Evolutionary conservation across 2,797 vertebrate species (phyloP), one percentile per base, ranked within the genome.

Genomic region (Anolis apletophallus): DNA sequence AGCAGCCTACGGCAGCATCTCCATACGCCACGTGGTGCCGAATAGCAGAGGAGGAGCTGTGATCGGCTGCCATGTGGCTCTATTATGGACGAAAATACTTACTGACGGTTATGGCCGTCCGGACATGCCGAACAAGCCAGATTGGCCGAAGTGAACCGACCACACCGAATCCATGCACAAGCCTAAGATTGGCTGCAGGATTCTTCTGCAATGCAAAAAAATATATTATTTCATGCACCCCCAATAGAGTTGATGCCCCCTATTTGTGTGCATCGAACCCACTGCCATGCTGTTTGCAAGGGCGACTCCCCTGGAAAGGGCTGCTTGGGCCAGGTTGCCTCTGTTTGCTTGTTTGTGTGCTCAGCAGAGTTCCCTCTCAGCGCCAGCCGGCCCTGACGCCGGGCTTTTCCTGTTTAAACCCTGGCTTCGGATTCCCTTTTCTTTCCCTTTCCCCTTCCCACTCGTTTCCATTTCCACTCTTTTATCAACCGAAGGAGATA

Each of bases 371-470:
- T 87, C 96, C 96, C 97, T 93, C 94, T 98, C 98, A 98, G 98
- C 98, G 98, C 96, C 97, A 95, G 97, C 96, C 96, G 95, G 95
- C 96, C 96, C 98, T 97, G 98, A 98, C 98, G 98, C 98, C 98
- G 97, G 95, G 95, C 97, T 98, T 97, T 99, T 99, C 98, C 98
- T 99, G 98, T 99, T 98, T 98, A 97, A 98, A 98, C 98, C 96
- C 94, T 94, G 80, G 94, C 93, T 95, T 94, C 93, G 88, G 90
- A 92, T 96, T 96, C 95, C 95, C 23, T 26, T 90, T 85, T 84
- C 83, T 85, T 82, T 77, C 2, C 67, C 88, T 81, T 86, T 86
- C 85, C 77, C 19, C 90, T 93, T 94, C 86, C 89, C 84, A 61
- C 57, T 61, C 92, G 92, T 92, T 94, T 95, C 88, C 77, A 68